Percentiles rank a stretch among this genome's conserved stretches.
These are phyloP conservation scores for Protosalanx chinensis DNA, from an alignment of 2,797 vertebrate genomes.

Conservation along the genomic window DNA sequence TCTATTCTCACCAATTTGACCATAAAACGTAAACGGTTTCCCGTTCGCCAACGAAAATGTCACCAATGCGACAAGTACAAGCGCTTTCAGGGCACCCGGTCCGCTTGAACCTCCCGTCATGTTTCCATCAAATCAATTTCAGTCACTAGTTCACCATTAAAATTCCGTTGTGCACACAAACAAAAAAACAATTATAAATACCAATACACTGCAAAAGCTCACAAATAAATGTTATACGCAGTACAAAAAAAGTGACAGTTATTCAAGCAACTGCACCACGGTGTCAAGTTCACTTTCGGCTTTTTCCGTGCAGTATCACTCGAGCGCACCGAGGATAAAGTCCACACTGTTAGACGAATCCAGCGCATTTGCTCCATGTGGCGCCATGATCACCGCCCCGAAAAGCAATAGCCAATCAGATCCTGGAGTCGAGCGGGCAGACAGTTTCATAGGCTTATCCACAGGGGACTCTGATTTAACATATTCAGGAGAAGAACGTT, in stretches of 20 bases:
- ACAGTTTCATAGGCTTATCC: slow-evolving; percentile 36
- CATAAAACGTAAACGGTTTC: slow-evolving; percentile 44
- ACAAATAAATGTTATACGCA: background rate
- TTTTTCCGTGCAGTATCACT: slow-evolving; percentile 38
- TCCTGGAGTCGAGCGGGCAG: slow-evolving; percentile 6
- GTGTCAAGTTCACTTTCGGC: slow-evolving; percentile 22
- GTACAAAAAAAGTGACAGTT: slow-evolving; percentile 3
- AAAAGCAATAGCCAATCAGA: slow-evolving; percentile 51
- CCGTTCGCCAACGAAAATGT: slow-evolving; percentile 36
- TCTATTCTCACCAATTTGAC: slow-evolving; percentile 65
- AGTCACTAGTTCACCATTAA: slow-evolving; percentile 18
- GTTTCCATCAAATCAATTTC: slow-evolving; percentile 55
- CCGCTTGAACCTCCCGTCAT: slow-evolving; percentile 60
- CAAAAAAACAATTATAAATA: background rate
- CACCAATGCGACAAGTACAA: slow-evolving; percentile 44
- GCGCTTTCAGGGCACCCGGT: slow-evolving; percentile 33
- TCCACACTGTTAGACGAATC: slow-evolving; percentile 46
- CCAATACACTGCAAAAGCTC: slow-evolving; percentile 8
- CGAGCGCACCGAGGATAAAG: slow-evolving; percentile 46
- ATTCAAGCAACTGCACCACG: slow-evolving; percentile 26
- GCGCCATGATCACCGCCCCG: slow-evolving; percentile 50
- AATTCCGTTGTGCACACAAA: slow-evolving; percentile 17
- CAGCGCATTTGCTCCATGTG: slow-evolving; percentile 60
- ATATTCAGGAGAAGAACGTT: slow-evolving; percentile 18
- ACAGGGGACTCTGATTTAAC: slow-evolving; percentile 36